A percentile compares a stretch with the other conserved stretches of the same genome.
phyloP scores from a whole-genome alignment of 1,140 invertebrate genomes.

The Macrotrachela quadricornifera region DNA sequence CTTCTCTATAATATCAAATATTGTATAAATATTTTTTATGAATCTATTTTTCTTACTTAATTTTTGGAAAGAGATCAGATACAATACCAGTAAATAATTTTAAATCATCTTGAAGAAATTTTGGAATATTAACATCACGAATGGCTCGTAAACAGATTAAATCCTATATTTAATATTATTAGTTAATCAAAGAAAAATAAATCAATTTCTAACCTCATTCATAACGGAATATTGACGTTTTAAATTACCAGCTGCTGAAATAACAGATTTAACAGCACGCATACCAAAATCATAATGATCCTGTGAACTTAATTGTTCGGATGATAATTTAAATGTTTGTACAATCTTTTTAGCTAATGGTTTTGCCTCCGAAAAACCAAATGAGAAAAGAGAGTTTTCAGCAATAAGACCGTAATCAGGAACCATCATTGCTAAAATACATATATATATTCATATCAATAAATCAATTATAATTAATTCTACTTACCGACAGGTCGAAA shows the following conservation, averaged over 20 bases:
- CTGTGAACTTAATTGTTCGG: conserved; percentile 32
- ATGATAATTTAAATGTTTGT: conserved; percentile 31
- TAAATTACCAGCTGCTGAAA: conserved; percentile 31
- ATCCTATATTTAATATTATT: conserved; percentile 34
- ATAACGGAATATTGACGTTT: conserved; percentile 29
- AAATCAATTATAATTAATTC: no score
- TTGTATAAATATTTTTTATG: background rate
- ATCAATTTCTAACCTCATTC: conserved; percentile 26
- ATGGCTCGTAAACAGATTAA: conserved; percentile 29
- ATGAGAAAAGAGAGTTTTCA: conserved; percentile 31
- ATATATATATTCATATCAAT: no score
- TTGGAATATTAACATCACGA: conserved; percentile 32
- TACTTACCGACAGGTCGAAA: conserved; percentile 23
- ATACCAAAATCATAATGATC: conserved; percentile 34
- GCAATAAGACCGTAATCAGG: conserved; percentile 33
- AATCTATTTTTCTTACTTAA: conserved; percentile 18
- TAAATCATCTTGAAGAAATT: conserved; percentile 31
- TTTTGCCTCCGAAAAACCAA: conserved; percentile 30
- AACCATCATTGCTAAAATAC: conserved; percentile 34
- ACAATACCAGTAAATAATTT: conserved; percentile 32
- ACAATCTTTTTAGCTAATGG: conserved; percentile 30
- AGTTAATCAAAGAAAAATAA: conserved; percentile 18
- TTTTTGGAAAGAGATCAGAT: conserved; percentile 32
- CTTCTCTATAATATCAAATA: conserved; percentile 18
- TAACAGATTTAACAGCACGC: conserved; percentile 32